Conservation (phyloP, 2,797 vertebrate species). For the Chanos chanos region DNA sequence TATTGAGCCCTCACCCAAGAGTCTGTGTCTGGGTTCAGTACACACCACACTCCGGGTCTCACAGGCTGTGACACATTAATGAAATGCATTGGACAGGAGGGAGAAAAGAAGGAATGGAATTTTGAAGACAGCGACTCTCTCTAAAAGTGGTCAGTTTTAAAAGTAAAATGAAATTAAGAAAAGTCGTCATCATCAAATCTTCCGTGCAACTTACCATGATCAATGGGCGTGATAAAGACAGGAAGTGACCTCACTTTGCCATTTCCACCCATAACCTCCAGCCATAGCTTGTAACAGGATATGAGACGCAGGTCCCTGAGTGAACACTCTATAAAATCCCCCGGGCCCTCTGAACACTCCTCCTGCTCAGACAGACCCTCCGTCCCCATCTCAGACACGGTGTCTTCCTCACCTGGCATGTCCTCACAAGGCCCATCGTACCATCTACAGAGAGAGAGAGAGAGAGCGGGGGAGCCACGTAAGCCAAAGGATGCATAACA, state of each 20-base stretch:
- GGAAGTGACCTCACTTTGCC: constrained; percentile 79
- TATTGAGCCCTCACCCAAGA: no score
- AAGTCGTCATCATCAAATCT: no score
- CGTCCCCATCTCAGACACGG: constrained; percentile 27
- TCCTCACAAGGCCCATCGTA: constrained; percentile 74
- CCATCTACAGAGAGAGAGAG: constrained; percentile 57
- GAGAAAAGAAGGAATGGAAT: no score
- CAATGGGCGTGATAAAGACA: constrained; percentile 76
- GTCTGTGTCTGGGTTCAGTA: no score
- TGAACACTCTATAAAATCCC: constrained; percentile 69
- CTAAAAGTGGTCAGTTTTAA: no score
- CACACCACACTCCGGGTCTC: no score
- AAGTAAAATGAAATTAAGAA: no score
- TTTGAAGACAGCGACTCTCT: no score
- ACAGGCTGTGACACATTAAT: no score
- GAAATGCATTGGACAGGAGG: no score
- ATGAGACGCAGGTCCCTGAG: constrained; percentile 78
- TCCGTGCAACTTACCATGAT: constrained; percentile 76
- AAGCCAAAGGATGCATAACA: background rate
- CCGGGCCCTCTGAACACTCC: constrained; percentile 59
- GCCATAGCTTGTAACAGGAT: constrained; percentile 88
- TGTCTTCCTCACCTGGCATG: constrained; percentile 59
- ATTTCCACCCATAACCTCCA: constrained; percentile 71
- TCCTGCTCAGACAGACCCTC: constrained; percentile 55
- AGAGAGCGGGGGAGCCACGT: background rate